A percentile compares a stretch with the other conserved stretches of the same genome.
phyloP scores from a whole-genome alignment of 2,113 vertebrate genomes.

The Excalfactoria chinensis region DNA sequence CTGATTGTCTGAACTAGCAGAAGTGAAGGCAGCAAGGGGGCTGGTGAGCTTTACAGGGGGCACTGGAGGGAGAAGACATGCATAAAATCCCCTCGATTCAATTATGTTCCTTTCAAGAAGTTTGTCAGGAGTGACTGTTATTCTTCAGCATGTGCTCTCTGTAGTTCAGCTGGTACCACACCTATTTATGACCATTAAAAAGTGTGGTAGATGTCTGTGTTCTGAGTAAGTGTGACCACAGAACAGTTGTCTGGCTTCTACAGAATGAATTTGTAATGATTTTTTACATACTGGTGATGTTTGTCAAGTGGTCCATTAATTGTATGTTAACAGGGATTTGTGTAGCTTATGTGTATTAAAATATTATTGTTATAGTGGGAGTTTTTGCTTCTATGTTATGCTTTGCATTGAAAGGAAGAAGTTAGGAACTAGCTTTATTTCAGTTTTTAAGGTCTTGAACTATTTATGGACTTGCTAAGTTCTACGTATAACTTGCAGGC shows the following conservation, averaged over 20 bases:
- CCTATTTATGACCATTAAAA: neutral
- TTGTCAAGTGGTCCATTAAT: neutral
- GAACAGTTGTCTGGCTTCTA: neutral
- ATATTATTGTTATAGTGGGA: slow-evolving; percentile 11
- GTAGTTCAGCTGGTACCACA: neutral
- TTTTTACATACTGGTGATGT: neutral
- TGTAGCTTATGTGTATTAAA: slow-evolving; percentile 10
- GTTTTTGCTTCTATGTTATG: slow-evolving; percentile 1
- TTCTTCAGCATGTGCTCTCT: neutral
- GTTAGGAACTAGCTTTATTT: neutral
- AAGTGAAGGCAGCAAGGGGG: neutral
- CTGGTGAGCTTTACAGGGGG: neutral
- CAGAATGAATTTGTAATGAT: neutral
- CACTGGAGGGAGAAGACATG: neutral
- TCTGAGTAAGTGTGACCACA: neutral
- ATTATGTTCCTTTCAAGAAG: neutral
- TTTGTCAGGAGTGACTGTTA: neutral
- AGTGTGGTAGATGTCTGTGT: neutral
- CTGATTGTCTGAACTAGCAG: neutral
- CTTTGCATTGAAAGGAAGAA: slow-evolving; percentile 41
- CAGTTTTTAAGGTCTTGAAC: slow-evolving; percentile 11
- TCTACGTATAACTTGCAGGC: neutral
- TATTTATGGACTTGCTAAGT: slow-evolving; percentile 1
- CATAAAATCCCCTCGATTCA: neutral
- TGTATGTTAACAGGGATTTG: neutral